Conservation (phyloP, 2,888 invertebrate species). For the Trimorus sp. region DNA sequence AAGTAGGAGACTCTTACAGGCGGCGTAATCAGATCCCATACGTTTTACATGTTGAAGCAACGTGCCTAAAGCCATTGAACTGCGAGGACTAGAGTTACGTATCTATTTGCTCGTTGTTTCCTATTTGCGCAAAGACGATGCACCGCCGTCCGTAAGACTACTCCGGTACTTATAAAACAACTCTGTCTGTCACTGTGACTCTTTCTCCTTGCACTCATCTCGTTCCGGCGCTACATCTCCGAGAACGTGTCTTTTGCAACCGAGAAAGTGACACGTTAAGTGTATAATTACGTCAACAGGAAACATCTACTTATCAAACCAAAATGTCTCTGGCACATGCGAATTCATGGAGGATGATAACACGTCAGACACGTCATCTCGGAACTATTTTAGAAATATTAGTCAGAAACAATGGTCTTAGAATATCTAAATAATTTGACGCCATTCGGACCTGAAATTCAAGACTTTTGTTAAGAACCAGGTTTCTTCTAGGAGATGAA, state of each 20-base stretch:
- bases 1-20: constrained; percentile 36
- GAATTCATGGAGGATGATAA: constrained; percentile 26
- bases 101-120: constrained; percentile 39
- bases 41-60: constrained; percentile 5
- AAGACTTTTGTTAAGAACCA: no score
- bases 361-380: constrained; percentile 14
- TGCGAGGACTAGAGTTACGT: constrained; percentile 50
- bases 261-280: constrained; percentile 48
- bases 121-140: constrained; percentile 50
- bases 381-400: neutral
- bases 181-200: neutral
- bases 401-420: neutral
- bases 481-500: no score
- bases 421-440: no score
- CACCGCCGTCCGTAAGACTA: constrained; percentile 30
- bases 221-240: no score
- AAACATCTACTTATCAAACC: constrained; percentile 29
- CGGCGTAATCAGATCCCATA: constrained; percentile 51
- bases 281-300: constrained; percentile 46
- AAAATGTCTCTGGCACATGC: constrained; percentile 10
- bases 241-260: constrained; percentile 20
- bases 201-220: no score
- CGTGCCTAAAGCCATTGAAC: constrained; percentile 47
- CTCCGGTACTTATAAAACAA: constrained; percentile 26
- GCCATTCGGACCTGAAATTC: no score